Percentiles rank a stretch among this genome's conserved stretches.
These are phyloP conservation scores for Sebastes vulpes DNA, from an alignment of 2,797 vertebrate genomes.

Conservation along the genomic window DNA sequence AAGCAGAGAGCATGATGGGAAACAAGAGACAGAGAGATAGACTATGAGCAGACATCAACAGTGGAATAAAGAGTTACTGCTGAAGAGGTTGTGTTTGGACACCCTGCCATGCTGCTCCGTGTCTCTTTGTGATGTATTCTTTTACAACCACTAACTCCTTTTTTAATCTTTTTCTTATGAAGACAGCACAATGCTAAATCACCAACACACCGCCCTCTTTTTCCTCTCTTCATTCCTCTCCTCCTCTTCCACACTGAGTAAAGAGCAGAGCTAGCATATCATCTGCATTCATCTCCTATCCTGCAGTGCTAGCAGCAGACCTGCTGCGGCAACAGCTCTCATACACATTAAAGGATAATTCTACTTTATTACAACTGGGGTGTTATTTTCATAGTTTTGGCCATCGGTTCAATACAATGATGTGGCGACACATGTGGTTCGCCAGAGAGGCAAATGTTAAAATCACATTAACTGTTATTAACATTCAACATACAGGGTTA, in stretches of 20 bases:
- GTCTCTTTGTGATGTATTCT: too few species aligned
- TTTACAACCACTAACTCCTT: too few species aligned
- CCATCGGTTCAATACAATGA: background rate
- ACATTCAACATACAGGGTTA: too few species aligned
- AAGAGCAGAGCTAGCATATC: conserved; percentile 1
- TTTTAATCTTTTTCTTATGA: too few species aligned
- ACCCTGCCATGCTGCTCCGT: too few species aligned
- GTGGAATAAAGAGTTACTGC: conserved; percentile 18
- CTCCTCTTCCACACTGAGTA: background rate
- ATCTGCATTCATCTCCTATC: conserved; percentile 7
- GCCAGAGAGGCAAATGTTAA: background rate
- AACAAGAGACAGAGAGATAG: background rate
- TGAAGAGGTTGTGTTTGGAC: background rate
- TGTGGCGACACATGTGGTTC: background rate
- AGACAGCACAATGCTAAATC: too few species aligned
- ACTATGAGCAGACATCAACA: conserved; percentile 33
- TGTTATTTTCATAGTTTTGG: background rate
- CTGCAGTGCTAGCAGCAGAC: background rate
- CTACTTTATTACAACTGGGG: background rate
- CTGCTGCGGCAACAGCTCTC: background rate
- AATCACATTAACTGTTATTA: background rate
- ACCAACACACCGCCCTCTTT: background rate
- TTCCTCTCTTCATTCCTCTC: background rate
- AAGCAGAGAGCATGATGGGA: conserved; percentile 49
- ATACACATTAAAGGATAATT: background rate